Evolutionary conservation across 1,140 invertebrate genomes (phyloP), one percentile per base, ranked within the genome.

Genomic region (Hylaeus volcanicus): DNA sequence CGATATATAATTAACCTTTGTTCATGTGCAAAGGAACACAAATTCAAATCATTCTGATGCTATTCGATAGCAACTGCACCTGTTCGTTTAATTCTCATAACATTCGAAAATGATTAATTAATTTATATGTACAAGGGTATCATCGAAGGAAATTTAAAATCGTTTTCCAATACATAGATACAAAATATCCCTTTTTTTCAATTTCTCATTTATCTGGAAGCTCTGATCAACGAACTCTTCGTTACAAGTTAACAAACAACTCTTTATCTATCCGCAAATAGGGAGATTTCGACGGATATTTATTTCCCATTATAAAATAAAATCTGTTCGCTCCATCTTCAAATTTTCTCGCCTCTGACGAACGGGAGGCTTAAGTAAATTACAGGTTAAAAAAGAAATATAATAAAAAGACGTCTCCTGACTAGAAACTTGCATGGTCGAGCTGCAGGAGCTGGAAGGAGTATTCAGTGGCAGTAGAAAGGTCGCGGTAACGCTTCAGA

Each of bases 371-470:
- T 88, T 87, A 85, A 81, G 85, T 84, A 85, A 86, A 84, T 79
- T 84, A 84, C 85, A 83, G 66, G 61, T 70, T 63, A 84, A 58
- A 63, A 64, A 64, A 63, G 37, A 45, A 73, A 73, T 56, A 41
- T 11, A 55, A 39, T 8, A 85, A 88, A 79, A 86, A 83, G 85
- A 89, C 81, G 83, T 90, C 92, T 93, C 92, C 91, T 93, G 92
- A 93, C 92, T 93, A 93, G 92, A 93, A 92, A 92, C 90, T 92
- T 92, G 89, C 84, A 89, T 90, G 85, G 84, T 91, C 87, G 86
- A 92, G 88, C 91, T 90, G 89, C 90, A 91, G 90, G 90, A 93
- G 92, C 86, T 86, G 84, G 86, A 89, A 92, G 88, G 89, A 92
- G 89, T 93, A 92, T 92, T 92, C 78, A 83, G 85, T 90, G 91